A percentile compares a stretch with the other conserved stretches of the same genome.
These are phyloP conservation scores for Nylanderia fulva DNA, from an alignment of 1,140 invertebrate species.

Conservation along the genomic window DNA sequence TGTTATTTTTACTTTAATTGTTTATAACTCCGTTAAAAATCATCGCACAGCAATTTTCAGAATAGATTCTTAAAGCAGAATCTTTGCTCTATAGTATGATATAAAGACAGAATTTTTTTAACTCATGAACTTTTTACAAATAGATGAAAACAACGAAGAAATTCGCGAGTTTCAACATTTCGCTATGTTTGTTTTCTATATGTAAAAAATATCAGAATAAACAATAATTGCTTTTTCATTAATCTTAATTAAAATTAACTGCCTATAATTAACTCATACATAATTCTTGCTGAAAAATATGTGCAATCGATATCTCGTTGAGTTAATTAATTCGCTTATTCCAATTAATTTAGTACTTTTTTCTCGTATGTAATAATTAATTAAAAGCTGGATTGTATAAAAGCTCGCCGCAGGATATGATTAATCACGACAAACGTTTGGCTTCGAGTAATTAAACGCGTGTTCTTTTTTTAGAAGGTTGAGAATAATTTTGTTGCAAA, in stretches of 20 bases:
- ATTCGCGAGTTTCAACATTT: no score
- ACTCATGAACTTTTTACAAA: no score
- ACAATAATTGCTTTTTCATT: slow-evolving; percentile 1
- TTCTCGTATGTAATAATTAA: background rate
- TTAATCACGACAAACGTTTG: background rate
- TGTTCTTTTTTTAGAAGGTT: slow-evolving; percentile 24
- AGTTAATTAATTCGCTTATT: background rate
- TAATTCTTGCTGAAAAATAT: background rate
- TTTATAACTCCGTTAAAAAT: no score
- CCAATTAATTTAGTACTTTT: background rate
- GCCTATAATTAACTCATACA: background rate
- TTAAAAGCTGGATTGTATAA: background rate
- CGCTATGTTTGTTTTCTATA: no score
- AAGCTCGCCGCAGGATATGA: background rate
- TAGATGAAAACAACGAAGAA: no score
- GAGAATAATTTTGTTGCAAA: slow-evolving; percentile 17
- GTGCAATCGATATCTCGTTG: slow-evolving; percentile 2
- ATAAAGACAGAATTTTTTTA: no score
- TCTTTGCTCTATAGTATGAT: no score
- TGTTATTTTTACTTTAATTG: no score
- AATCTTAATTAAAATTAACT: background rate
- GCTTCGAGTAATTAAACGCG: slow-evolving; percentile 2
- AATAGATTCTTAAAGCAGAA: no score
- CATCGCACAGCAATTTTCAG: no score
- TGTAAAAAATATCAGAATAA: no score